These are phyloP conservation scores for Muscicapa adusta DNA, from an alignment of 2,113 vertebrate genomes.

Conservation along the genomic window DNA sequence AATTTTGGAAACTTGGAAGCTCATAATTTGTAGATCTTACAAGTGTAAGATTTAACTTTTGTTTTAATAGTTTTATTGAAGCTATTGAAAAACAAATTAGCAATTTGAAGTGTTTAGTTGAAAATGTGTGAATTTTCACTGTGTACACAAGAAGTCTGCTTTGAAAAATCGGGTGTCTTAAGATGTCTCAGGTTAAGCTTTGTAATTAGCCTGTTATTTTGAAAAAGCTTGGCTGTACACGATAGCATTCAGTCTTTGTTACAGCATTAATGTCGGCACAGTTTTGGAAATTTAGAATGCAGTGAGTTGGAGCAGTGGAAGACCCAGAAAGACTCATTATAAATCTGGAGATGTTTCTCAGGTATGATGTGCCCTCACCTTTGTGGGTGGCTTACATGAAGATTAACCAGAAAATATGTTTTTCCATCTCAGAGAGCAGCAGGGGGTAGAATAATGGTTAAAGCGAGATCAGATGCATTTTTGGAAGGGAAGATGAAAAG, in stretches of 20 bases:
- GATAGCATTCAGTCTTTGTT: not conserved
- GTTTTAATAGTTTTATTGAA: not conserved
- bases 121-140: not conserved
- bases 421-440: not conserved
- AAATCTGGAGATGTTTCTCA: not conserved
- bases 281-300: not conserved
- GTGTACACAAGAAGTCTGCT: rapidly evolving
- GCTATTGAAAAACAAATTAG: not conserved
- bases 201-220: not conserved
- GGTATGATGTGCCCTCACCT: not conserved
- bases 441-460: not conserved
- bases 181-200: not conserved
- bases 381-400: not conserved
- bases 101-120: not conserved
- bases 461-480: not conserved
- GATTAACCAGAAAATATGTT: not conserved
- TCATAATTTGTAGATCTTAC: not conserved
- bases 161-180: not conserved
- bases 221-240: not conserved
- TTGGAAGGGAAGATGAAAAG: not conserved
- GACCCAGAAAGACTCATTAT: not conserved
- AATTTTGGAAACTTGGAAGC: not conserved
- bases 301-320: not conserved
- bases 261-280: not conserved
- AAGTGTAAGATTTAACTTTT: not conserved